Evolutionary conservation across 2,888 invertebrate genomes (phyloP).

Genomic region (Rotaria magnacalcarata): DNA sequence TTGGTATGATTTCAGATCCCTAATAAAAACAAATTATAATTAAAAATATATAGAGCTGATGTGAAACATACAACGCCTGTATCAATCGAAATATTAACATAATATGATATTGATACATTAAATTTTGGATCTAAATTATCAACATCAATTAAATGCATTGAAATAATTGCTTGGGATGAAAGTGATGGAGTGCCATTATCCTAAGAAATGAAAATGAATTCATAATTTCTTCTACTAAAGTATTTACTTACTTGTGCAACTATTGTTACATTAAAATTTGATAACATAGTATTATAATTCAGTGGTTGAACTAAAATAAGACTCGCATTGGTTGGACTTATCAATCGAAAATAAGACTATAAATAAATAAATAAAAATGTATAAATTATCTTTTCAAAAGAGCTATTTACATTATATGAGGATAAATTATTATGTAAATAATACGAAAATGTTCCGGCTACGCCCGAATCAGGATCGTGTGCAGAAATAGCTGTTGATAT

Average conservation of each 20-base stretch:
- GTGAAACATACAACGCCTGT: neutral
- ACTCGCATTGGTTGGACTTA: constrained; percentile 32
- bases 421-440: neutral
- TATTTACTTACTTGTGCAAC: neutral
- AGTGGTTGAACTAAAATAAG: neutral
- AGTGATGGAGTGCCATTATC: neutral
- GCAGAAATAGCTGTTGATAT: neutral
- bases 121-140: constrained; percentile 29
- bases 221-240: no score
- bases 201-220: neutral
- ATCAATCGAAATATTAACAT: neutral
- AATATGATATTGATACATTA: neutral
- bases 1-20: neutral
- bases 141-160: constrained; percentile 25
- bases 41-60: neutral
- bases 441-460: neutral
- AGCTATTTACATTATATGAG: neutral
- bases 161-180: neutral
- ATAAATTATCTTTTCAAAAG: neutral
- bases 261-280: constrained; percentile 7
- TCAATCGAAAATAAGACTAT: constrained; percentile 29
- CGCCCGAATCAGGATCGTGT: neutral
- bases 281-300: neutral
- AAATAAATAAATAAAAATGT: neutral
- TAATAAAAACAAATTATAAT: neutral